Base-by-base conservation (phyloP, 2,888 invertebrate species). In the Cosmia pyralina region DNA sequence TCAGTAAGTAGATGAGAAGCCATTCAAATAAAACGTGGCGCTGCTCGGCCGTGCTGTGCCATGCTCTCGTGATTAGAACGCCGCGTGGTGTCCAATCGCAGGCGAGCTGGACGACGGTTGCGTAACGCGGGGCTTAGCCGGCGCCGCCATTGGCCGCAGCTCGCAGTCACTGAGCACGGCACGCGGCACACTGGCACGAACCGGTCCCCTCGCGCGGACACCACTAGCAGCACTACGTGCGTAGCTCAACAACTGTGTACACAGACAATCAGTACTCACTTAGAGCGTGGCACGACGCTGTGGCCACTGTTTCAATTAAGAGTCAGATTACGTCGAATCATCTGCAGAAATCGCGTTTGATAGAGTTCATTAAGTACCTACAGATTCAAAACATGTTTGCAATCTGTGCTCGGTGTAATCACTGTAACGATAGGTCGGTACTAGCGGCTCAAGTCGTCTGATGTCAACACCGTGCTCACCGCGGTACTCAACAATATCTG, bases 91-190 rank as follows among this genome's bases (percentile, higher is more conserved):
- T 57, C 80, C 84, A 84, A 80, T 85, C 44, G 71, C 71, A 55
- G 64, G 22, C 57, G 65, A 34, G 65, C 38, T 64, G 60, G 64
- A 10, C 17, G 55, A 8, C 1, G 64, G 72, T 72, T 73, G 76
- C 79, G 84, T 76, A 71, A 79, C 67, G 75, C 59, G 63, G 79
- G 60, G 55, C 15, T n/a, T 63, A 34, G 57, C 11, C 50, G 59
- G 38, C 50, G 68, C 82, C 75, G 83, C 82, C 73, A 86, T 77
- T 78, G 85, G 82, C 70, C 84, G 75, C 69, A 46, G n/a, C 13
- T 10, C 41, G 69, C 73, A 60, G 75, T 79, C 84, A 62, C 70
- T 82, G 84, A 82, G 79, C 85, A 75, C 75, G 53, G 52, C 62
- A n/a, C 34, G 11, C 38, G 68, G 48, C 69, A 5, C 38, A 53